phyloP scores from a whole-genome alignment of 2,113 vertebrate genomes.

The Otocyon megalotis region DNA sequence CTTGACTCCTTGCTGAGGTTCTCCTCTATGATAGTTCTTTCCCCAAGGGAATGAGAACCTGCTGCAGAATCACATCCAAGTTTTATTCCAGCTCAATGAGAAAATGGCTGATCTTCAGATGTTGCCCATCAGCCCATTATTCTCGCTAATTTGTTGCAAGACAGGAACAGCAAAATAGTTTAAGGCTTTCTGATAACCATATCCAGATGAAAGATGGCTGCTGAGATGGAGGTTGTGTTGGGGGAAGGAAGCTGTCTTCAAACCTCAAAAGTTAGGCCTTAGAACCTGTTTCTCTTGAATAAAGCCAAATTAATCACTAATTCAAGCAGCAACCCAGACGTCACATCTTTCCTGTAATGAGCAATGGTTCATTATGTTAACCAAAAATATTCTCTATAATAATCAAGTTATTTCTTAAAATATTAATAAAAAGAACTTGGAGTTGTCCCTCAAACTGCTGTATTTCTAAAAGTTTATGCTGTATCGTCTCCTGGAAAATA shows the following conservation, averaged over 20 bases:
- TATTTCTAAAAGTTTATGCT: not conserved
- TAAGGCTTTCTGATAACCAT: not conserved
- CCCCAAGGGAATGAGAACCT: not conserved
- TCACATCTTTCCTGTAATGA: not conserved
- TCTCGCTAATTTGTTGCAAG: not conserved
- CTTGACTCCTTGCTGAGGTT: not conserved
- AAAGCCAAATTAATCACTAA: not conserved
- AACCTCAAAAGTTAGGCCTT: not conserved
- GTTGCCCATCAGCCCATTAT: not conserved
- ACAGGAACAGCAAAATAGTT: not conserved
- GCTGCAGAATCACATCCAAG: not conserved
- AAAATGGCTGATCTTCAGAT: not conserved
- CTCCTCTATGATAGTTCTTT: not conserved
- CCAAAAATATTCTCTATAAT: not conserved
- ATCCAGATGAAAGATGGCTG: not conserved
- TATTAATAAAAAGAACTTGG: not conserved
- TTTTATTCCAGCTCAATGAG: not conserved
- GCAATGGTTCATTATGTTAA: not conserved
- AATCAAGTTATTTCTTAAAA: slow-evolving; percentile 26
- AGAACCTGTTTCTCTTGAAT: not conserved
- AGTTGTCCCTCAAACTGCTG: not conserved
- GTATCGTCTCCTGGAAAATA: not conserved
- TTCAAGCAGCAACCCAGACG: not conserved
- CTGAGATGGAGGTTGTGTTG: not conserved
- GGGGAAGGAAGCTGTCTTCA: not conserved